These are phyloP conservation scores for Campylomormyrus numenius DNA, from an alignment of 2,113 vertebrate genomes.

Conservation along the genomic window DNA sequence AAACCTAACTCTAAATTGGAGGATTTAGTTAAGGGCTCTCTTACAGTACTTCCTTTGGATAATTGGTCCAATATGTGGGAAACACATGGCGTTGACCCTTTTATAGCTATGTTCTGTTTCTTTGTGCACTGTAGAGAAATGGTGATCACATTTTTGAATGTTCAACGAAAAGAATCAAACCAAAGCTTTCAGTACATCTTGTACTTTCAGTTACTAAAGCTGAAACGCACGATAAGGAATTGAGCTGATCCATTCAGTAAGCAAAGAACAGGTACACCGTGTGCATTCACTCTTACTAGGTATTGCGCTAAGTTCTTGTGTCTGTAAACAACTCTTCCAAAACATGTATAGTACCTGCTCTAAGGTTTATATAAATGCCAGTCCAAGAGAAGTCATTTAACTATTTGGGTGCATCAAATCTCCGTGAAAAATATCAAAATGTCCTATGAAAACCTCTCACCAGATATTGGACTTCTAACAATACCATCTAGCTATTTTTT, in stretches of 20 bases:
- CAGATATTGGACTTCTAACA: not conserved
- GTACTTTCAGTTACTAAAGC: constrained; percentile 8
- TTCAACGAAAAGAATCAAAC: not conserved
- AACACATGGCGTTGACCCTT: not conserved
- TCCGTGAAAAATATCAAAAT: not conserved
- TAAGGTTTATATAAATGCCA: not conserved
- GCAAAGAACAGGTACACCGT: not conserved
- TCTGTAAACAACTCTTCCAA: not conserved
- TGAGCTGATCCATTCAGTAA: not conserved
- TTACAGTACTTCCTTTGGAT: constrained; percentile 7
- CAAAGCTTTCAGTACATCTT: not conserved
- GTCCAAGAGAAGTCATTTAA: not conserved
- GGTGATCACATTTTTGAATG: not conserved
- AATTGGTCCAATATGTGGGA: constrained; percentile 25
- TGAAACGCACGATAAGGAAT: not conserved
- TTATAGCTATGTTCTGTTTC: not conserved
- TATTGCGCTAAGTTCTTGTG: not conserved
- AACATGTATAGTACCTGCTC: not conserved
- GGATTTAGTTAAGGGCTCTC: constrained; percentile 18
- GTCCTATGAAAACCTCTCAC: not conserved
- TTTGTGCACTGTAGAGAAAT: not conserved
- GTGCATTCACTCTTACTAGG: not conserved
- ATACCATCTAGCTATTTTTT: not conserved
- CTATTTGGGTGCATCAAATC: not conserved
- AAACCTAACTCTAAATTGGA: constrained; percentile 16